These are phyloP conservation scores for rabbit (Oryctolagus cuniculus) DNA, from an alignment of 2,113 vertebrate species.

Conservation along the genomic window mOryCun1.1 NC_091448.1:9359501-9360000, in stretches of 20 bases:
- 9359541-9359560: not conserved
- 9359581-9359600: not conserved
- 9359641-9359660: not conserved
- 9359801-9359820: not conserved
- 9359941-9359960: not conserved
- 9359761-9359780: not conserved
- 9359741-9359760: not conserved
- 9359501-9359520: not conserved
- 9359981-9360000: not conserved
- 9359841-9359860: not conserved
- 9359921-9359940: not conserved
- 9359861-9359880: not conserved
- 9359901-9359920: not conserved
- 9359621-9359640: not conserved
- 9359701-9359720: not conserved
- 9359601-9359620: not conserved
- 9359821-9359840: not conserved
- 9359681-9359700: no score
- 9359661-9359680: not conserved
- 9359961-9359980: not conserved
- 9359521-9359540: not conserved
- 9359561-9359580: rapidly evolving
- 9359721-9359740: not conserved
- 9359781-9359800: not conserved
- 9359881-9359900: not conserved